Conservation (phyloP, 2,113 vertebrate species). For the Leptodactylus fuscus region DNA sequence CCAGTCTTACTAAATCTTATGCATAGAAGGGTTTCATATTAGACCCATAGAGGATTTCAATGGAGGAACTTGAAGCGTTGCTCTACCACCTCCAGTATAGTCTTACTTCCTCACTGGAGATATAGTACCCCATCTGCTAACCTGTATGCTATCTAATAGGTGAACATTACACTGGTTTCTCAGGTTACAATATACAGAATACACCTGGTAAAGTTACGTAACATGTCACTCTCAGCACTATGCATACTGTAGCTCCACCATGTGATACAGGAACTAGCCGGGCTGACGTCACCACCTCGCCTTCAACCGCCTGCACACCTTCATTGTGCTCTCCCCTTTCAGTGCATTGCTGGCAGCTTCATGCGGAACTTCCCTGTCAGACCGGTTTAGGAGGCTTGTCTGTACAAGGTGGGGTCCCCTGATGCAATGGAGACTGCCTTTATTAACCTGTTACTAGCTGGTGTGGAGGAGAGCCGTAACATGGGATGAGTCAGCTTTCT, state of each 20-base stretch:
- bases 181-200: slow-evolving; percentile 26
- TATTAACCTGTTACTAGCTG: slow-evolving; percentile 37
- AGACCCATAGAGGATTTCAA: too few relatives aligned
- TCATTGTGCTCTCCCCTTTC: slow-evolving; percentile 53
- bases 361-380: slow-evolving; percentile 48
- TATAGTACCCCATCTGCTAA: neutral
- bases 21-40: too few relatives aligned
- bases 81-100: too few relatives aligned
- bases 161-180: slow-evolving; percentile 8
- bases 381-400: slow-evolving; percentile 56
- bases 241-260: neutral
- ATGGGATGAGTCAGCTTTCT: slow-evolving; percentile 27
- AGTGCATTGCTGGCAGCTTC: slow-evolving; percentile 36
- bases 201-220: slow-evolving; percentile 46
- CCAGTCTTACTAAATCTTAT: too few relatives aligned
- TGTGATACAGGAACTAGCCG: slow-evolving; percentile 29
- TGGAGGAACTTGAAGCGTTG: too few relatives aligned
- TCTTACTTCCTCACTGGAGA: too few relatives aligned
- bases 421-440: slow-evolving; percentile 37
- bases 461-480: neutral
- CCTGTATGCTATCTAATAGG: neutral
- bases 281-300: slow-evolving; percentile 38
- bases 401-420: slow-evolving; percentile 50
- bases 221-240: slow-evolving; percentile 18
- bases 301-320: slow-evolving; percentile 40